Base-by-base conservation (phyloP, 2,113 vertebrate species). In the Marcusenius ussheri region DNA sequence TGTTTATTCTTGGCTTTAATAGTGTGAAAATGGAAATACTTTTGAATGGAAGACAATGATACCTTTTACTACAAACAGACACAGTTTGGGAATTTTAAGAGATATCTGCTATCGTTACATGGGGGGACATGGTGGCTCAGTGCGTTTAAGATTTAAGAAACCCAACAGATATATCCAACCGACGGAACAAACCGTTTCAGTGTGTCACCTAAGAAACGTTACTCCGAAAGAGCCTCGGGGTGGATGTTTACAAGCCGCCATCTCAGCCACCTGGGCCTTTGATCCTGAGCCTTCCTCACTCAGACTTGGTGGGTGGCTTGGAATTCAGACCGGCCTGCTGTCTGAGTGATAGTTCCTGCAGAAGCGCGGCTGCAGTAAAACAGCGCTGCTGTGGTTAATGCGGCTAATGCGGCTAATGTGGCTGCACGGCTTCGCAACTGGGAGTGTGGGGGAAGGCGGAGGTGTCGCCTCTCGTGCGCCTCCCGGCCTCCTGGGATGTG, bases 181-280 rank as follows among this genome's bases (percentile, higher is more conserved):
- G 13, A 9, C 85, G 21, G 19, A 87, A 56, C 39, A 2, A 35
- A n/a, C 1, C 1, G 15, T 35, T 87, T 87, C 50, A 56, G 27
- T 87, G 31, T 10, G 24, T 53, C 47, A 56, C 11, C 27, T 19
- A 87, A 53, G 85, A 87, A 53, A 87, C n/a, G 31, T 51, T 56
- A 53, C 85, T 47, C 15, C 27, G n/a, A 53, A 87, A 21, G 49
- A 56, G 31, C 50, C n/a, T 35, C 8, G 1, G 85, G 17, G 85
- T 5, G 27, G 35, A 56, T 15, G n/a, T 35, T 87, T 53, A 35
- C 85, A 39, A 53, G n/a, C 10, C 4, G 50, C 15, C 0, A 17
- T 87, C 31, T 87, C 47, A 15, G n/a, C 50, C 83, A 47, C 83
- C 83, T 84, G 83, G 83, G 45, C 83, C 45, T 84, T 84, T 84